Conservation (phyloP, 1,140 invertebrate species). For the Atopsyche davidsoni region DNA sequence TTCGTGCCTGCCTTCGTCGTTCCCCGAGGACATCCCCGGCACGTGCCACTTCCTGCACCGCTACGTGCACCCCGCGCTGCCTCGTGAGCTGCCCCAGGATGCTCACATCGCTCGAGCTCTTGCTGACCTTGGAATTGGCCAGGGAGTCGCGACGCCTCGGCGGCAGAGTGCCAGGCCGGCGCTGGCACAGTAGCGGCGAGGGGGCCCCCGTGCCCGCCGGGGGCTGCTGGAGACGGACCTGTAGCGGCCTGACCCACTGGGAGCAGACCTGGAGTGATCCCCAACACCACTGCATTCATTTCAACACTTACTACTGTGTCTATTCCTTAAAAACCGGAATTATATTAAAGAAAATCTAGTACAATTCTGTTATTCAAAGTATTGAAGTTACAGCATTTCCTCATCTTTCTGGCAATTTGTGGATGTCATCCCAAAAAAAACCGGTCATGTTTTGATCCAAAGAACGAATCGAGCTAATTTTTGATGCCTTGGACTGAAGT, state of each 20-base stretch:
- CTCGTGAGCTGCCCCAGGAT: slow-evolving; percentile 50
- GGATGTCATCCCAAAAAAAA: too few species aligned
- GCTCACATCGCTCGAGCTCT: slow-evolving; percentile 51
- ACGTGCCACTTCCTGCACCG: slow-evolving; percentile 82
- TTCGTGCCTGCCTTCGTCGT: slow-evolving; percentile 78
- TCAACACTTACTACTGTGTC: not conserved
- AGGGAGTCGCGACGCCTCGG: slow-evolving; percentile 4
- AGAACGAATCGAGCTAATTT: too few species aligned
- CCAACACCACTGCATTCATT: not conserved
- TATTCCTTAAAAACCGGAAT: slow-evolving; percentile 7
- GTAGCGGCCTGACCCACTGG: slow-evolving; percentile 9
- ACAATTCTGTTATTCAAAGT: not conserved
- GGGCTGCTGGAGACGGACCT: slow-evolving; percentile 26
- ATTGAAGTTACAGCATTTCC: not conserved
- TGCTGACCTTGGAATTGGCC: slow-evolving; percentile 23
- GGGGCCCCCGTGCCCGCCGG: slow-evolving; percentile 1
- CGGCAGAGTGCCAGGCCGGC: slow-evolving; percentile 5
- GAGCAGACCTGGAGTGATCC: not conserved
- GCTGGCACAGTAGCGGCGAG: slow-evolving; percentile 1
- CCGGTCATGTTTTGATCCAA: too few species aligned
- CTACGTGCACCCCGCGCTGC: slow-evolving; percentile 67
- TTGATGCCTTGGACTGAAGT: too few species aligned
- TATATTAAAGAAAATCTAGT: not conserved
- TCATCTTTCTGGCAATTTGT: not conserved
- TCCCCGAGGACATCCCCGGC: slow-evolving; percentile 68